These are phyloP conservation scores for Panulirus ornatus DNA, from an alignment of 1,140 invertebrate genomes.

Conservation along the genomic window DNA sequence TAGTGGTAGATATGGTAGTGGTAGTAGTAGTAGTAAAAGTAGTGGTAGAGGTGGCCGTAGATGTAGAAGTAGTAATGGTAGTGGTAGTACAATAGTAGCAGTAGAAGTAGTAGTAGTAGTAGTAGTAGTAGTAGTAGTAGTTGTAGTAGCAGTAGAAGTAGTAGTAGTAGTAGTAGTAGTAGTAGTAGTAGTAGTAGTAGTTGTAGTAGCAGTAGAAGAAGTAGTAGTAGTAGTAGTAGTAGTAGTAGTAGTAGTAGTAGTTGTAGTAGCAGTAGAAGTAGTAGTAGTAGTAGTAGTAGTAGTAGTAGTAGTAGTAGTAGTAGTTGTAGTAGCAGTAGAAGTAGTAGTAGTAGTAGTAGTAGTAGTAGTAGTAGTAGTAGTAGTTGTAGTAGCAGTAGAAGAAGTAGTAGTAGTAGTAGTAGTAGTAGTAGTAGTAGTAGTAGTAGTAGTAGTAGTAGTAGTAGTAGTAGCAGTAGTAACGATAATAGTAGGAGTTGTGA, in stretches of 20 bases:
- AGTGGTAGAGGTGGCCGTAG: neutral
- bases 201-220: conserved; percentile 17
- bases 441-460: conserved; percentile 13
- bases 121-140: conserved; percentile 1
- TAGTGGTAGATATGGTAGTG: too few species aligned
- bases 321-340: neutral
- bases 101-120: conserved; percentile 4
- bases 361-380: neutral
- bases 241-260: conserved; percentile 1
- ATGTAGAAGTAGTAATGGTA: too few species aligned
- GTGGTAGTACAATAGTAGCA: conserved; percentile 21
- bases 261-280: conserved; percentile 6
- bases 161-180: neutral
- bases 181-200: conserved; percentile 8
- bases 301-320: conserved; percentile 27
- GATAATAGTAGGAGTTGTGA: neutral
- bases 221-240: neutral
- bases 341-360: neutral
- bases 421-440: conserved; percentile 27
- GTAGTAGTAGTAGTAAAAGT: neutral
- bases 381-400: conserved; percentile 6
- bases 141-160: neutral
- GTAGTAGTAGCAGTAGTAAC: neutral
- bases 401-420: neutral
- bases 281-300: conserved; percentile 23